phyloP scores from a whole-genome alignment of 1,140 invertebrate species.

The Sitodiplosis mosellana region DNA sequence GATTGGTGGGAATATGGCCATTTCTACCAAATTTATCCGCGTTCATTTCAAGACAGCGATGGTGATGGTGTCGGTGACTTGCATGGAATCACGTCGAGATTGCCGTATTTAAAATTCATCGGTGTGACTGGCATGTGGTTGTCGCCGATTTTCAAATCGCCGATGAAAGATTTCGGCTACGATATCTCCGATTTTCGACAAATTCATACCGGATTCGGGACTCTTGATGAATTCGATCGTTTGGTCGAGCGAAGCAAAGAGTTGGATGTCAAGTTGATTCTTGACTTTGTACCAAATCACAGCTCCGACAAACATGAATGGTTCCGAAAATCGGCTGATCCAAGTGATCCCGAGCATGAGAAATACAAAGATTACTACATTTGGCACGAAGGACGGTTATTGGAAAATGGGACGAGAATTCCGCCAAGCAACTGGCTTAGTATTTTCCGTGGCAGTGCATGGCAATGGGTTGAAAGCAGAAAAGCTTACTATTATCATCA shows the following conservation, averaged over 20 bases:
- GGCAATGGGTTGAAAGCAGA: constrained; percentile 24
- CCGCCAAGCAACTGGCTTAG: constrained; percentile 5
- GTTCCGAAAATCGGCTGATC: constrained; percentile 4
- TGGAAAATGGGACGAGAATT: neutral
- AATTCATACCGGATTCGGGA: constrained; percentile 45
- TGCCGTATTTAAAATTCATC: constrained; percentile 27
- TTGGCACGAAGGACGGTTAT: neutral
- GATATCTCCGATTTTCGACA: constrained; percentile 49
- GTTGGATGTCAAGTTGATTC: constrained; percentile 39
- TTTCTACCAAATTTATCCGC: constrained; percentile 46
- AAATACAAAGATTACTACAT: neutral
- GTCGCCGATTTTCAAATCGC: constrained; percentile 41
- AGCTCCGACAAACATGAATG: constrained; percentile 32
- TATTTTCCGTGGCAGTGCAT: constrained; percentile 8
- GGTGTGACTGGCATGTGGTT: constrained; percentile 37
- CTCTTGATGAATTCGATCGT: constrained; percentile 41
- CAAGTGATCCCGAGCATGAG: constrained; percentile 23
- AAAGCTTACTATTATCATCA: constrained; percentile 30
- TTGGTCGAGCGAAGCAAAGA: constrained; percentile 33
- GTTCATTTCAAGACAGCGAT: constrained; percentile 45
- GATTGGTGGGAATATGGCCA: too few species aligned
- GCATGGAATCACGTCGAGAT: constrained; percentile 19
- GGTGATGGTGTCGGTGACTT: constrained; percentile 32
- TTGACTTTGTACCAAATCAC: constrained; percentile 59
- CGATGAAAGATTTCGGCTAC: constrained; percentile 44